Percentiles rank a stretch among this genome's conserved stretches.
Conservation (phyloP, 1,140 invertebrate species). For the Brachionus koreanus region DNA sequence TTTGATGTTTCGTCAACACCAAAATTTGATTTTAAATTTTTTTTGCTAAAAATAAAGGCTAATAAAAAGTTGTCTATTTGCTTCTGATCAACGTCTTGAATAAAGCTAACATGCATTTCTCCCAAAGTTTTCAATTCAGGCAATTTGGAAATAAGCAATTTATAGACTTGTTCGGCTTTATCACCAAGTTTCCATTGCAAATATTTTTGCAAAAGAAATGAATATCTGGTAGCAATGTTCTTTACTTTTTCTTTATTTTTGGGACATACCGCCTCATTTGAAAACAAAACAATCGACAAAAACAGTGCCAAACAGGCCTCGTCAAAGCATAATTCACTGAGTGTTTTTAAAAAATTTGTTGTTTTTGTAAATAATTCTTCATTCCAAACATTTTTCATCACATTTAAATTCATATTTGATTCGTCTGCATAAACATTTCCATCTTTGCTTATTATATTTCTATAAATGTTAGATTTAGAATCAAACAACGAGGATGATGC, state of each 20-base stretch:
- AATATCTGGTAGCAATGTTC: not conserved
- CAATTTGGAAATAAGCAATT: not conserved
- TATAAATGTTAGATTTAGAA: not conserved
- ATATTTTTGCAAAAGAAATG: slow-evolving; percentile 1
- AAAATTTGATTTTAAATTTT: not conserved
- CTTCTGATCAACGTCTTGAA: slow-evolving; percentile 7
- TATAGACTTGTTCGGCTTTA: not conserved
- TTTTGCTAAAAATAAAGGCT: slow-evolving; percentile 3
- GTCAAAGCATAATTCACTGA: slow-evolving; percentile 9
- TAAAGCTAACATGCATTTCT: not conserved
- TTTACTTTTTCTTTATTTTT: not conserved
- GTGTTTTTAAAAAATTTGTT: slow-evolving; percentile 1
- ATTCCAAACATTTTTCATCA: not conserved
- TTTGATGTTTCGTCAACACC: not conserved
- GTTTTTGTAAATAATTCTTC: slow-evolving; percentile 8
- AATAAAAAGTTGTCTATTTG: slow-evolving; percentile 10
- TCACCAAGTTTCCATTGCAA: slow-evolving; percentile 35
- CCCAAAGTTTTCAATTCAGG: not conserved
- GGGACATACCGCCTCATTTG: not conserved
- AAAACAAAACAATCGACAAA: slow-evolving; percentile 15
- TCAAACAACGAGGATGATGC: slow-evolving; percentile 18
- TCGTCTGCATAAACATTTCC: not conserved
- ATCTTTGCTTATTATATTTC: slow-evolving; percentile 1
- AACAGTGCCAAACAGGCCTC: not conserved
- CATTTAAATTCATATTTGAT: not conserved